Base-by-base conservation (phyloP, 2,888 invertebrate genomes). In the Drosophila mimica region DNA sequence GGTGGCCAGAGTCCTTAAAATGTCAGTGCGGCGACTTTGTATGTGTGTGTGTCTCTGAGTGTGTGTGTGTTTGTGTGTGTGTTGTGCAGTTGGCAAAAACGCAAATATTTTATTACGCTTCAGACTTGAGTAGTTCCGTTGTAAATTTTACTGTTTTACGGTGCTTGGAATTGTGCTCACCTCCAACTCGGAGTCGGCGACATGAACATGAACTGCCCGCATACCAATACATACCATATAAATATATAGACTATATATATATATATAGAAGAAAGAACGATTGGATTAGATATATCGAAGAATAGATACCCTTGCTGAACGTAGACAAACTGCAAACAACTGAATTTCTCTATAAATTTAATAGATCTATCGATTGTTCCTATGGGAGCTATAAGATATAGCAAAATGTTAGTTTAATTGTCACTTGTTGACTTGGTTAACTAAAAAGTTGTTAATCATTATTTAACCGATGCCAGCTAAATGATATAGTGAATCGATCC, bases 81-180 rank as follows among this genome's bases (percentile, higher is more conserved):
- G 34, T 20, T 53, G 53, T 53, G 53, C 83, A 80, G 80, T 88
- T 83, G 83, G 82, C 70, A 86, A 86, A 83, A 88, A 81, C 82
- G 82, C 89, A 91, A 89, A 91, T 89, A 89, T 89, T 89, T 89
- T 89, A 89, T 91, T 91, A 91, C 91, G 74, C 78, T 89, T 91
- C 91, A 79, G 84, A 89, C 83, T 83, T 88, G 89, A 91, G 89
- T 91, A 89, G 91, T 91, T 91, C 81, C 77, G 81, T 82, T 89
- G 89, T 89, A 89, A 89, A 91, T 91, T 89, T 91, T 83, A 88
- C 86, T 82, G 88, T 91, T 89, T 89, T 89, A 84, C 89, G 84
- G 81, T 62, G 73, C 81, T 70, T 72, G 69, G 66, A 84, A 79
- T 72, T 72, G 82, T 76, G 82, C 85, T 83, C 73, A 75, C 70